phyloP scores from a whole-genome alignment of 30 jellyfish, hydroid and myxozoan genomes.

The Hydractinia echinata region DNA sequence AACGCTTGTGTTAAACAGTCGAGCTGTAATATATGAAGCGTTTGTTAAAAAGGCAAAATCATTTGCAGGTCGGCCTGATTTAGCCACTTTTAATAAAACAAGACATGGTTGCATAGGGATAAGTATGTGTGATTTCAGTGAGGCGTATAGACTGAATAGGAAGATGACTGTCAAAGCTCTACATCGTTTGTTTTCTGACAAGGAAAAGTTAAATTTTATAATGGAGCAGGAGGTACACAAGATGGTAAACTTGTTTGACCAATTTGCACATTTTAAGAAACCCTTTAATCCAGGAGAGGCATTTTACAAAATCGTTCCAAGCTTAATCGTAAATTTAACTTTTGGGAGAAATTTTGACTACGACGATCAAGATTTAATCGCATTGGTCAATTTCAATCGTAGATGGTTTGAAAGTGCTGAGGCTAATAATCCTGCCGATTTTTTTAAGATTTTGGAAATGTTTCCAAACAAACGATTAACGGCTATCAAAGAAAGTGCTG shows the following conservation, averaged over 20 bases:
- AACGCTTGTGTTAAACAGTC: constrained; percentile 30
- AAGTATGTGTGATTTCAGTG: constrained; percentile 32
- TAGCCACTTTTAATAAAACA: constrained; percentile 35
- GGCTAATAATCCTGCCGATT: constrained; percentile 41
- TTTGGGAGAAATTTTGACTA: constrained; percentile 26
- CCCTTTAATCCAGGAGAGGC: constrained; percentile 21
- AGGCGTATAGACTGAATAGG: constrained; percentile 27
- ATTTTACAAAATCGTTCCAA: constrained; percentile 18
- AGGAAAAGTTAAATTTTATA: neutral
- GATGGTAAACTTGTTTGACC: constrained; percentile 12
- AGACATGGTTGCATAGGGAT: constrained; percentile 28
- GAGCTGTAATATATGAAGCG: constrained; percentile 26
- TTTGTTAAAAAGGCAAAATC: constrained; percentile 22
- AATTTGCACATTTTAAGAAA: neutral
- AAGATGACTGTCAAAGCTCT: constrained; percentile 11
- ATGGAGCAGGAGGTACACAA: constrained; percentile 14
- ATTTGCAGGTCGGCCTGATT: constrained; percentile 44
- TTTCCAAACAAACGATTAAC: constrained; percentile 28
- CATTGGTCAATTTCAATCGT: constrained; percentile 4
- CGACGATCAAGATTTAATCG: constrained; percentile 16
- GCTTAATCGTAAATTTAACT: constrained; percentile 17
- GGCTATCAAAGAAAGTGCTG: constrained; percentile 18
- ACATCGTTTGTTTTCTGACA: constrained; percentile 10
- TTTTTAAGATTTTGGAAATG: constrained; percentile 6
- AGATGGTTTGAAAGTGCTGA: constrained; percentile 44